These are phyloP conservation scores for Oscheius sp. DNA, from an alignment of 2,888 invertebrate genomes.

Conservation along the genomic window DNA sequence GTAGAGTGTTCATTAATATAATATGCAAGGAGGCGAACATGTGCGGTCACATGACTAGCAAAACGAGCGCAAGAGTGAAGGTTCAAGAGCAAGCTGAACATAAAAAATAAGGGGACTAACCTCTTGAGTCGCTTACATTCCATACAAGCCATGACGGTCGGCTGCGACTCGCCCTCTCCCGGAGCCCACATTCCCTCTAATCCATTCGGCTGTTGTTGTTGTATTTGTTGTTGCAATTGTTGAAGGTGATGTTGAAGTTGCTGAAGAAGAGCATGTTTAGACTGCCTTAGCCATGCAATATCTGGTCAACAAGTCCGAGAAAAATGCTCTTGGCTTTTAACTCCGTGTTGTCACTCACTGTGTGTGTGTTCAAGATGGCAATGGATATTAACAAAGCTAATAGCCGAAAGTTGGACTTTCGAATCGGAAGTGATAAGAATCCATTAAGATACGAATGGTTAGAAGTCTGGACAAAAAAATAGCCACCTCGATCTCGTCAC, in stretches of 20 bases:
- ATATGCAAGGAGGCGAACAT: slow-evolving; percentile 24
- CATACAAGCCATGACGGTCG: slow-evolving; percentile 21
- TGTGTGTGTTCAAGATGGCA: no score
- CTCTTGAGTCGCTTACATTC: slow-evolving; percentile 31
- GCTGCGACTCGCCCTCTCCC: slow-evolving; percentile 30
- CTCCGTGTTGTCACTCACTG: no score
- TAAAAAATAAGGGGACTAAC: slow-evolving; percentile 20
- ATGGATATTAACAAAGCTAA: no score
- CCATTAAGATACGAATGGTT: no score
- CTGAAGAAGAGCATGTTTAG: not conserved
- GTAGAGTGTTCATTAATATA: slow-evolving; percentile 26
- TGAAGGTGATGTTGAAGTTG: slow-evolving; percentile 26
- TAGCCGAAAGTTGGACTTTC: no score
- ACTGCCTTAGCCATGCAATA: not conserved
- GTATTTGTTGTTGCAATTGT: slow-evolving; percentile 15
- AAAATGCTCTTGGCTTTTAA: no score
- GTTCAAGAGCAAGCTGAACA: not conserved
- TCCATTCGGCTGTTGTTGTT: slow-evolving; percentile 29
- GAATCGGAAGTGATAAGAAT: no score
- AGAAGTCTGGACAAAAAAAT: no score
- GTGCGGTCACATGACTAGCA: slow-evolving; percentile 6
- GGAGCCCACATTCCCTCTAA: slow-evolving; percentile 29
- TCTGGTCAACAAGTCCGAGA: not conserved
- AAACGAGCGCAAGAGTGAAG: slow-evolving; percentile 1
- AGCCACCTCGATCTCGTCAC: no score